phyloP scores from a whole-genome alignment of 2,113 vertebrate species.

The Bolborhynchus lineola region DNA sequence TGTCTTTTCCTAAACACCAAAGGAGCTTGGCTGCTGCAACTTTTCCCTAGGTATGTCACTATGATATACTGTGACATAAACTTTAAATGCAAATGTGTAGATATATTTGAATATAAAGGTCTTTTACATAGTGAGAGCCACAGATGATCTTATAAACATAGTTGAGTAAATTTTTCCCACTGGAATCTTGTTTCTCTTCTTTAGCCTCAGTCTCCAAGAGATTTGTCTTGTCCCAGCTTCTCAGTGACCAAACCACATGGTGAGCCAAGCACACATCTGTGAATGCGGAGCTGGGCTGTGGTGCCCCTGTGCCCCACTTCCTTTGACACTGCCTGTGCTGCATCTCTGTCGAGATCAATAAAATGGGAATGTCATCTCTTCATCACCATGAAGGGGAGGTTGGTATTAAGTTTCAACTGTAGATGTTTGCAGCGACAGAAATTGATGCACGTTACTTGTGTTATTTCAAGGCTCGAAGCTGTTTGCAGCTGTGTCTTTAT shows the following conservation, averaged over 20 bases:
- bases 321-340: neutral
- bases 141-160: neutral
- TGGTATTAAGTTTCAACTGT: slow-evolving; percentile 55
- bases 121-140: neutral
- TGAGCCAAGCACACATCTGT: rapidly evolving
- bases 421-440: slow-evolving; percentile 38
- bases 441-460: slow-evolving; percentile 50
- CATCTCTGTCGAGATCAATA: neutral
- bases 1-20: neutral
- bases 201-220: neutral
- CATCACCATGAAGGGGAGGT: neutral
- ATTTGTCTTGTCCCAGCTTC: neutral
- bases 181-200: neutral
- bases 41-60: neutral
- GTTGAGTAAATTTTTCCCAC: neutral
- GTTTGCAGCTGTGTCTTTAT: slow-evolving; percentile 60
- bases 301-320: neutral
- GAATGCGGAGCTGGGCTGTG: rapidly evolving
- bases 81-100: neutral
- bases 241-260: rapidly evolving
- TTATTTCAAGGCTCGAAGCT: slow-evolving; percentile 62
- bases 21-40: neutral
- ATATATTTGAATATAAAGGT: neutral
- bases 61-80: neutral
- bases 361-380: slow-evolving; percentile 56